Conservation (phyloP, 2,113 vertebrate species). For the Baryphthengus martii region DNA sequence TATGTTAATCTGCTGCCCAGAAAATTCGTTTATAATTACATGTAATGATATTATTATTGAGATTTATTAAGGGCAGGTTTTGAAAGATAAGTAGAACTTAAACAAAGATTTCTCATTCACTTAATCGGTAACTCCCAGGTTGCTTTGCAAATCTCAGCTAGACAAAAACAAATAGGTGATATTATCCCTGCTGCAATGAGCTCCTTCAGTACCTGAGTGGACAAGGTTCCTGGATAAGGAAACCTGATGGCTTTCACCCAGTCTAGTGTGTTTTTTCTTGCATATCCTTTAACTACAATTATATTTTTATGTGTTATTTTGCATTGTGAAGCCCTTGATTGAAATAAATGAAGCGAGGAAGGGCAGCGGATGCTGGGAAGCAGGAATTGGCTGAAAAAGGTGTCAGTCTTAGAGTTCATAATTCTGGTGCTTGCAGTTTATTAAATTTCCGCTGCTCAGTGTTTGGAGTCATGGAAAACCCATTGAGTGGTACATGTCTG, state of each 20-base stretch:
- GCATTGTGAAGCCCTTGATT: neutral
- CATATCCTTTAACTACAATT: neutral
- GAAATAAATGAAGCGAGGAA: neutral
- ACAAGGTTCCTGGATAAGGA: neutral
- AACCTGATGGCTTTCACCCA: neutral
- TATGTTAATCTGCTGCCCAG: neutral
- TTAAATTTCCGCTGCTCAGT: neutral
- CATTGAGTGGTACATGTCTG: neutral
- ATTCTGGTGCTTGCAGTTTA: neutral
- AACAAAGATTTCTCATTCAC: neutral
- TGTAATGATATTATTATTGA: neutral
- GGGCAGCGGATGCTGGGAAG: neutral
- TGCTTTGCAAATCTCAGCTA: neutral
- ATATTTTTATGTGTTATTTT: neutral
- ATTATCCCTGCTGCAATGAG: neutral
- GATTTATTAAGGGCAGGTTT: neutral
- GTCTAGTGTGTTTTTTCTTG: neutral
- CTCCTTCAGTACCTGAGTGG: neutral
- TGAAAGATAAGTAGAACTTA: neutral
- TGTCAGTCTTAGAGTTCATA: neutral
- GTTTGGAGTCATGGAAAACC: neutral
- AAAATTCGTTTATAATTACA: neutral
- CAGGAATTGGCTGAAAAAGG: neutral
- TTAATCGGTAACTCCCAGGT: neutral
- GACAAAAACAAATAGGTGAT: neutral